These are phyloP conservation scores for Troides aeacus DNA, from an alignment of 2,888 invertebrate genomes.

Conservation along the genomic window DNA sequence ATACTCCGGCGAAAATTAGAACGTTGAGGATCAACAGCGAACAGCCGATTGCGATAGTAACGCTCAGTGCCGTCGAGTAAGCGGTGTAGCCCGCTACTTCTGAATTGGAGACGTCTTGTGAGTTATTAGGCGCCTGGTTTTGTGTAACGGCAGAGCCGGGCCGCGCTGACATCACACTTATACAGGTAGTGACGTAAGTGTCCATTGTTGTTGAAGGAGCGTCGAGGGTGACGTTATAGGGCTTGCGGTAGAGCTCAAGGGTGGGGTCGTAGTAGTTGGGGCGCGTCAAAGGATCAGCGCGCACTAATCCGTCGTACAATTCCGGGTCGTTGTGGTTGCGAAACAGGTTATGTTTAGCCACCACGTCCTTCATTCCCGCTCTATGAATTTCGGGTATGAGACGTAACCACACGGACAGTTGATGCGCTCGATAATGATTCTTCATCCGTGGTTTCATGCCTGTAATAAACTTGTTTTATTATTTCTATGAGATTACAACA, in stretches of 20 bases:
- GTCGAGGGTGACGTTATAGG: constrained; percentile 78
- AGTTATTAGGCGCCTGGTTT: constrained; percentile 75
- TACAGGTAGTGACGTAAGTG: constrained; percentile 84
- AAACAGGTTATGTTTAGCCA: constrained; percentile 93
- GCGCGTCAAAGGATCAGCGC: constrained; percentile 88
- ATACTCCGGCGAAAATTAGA: constrained; percentile 90
- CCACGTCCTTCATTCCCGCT: constrained; percentile 93
- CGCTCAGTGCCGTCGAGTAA: constrained; percentile 87
- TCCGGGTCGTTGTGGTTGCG: constrained; percentile 93
- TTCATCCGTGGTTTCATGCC: constrained; percentile 95
- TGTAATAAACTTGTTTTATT: constrained; percentile 56
- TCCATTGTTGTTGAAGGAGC: constrained; percentile 80
- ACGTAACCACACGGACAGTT: constrained; percentile 96
- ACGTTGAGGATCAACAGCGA: constrained; percentile 89
- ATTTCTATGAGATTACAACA: no score
- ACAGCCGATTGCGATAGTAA: constrained; percentile 90
- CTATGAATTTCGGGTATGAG: constrained; percentile 95
- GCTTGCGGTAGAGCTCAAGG: constrained; percentile 81
- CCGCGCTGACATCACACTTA: constrained; percentile 85
- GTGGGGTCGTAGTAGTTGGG: constrained; percentile 83
- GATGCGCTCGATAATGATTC: constrained; percentile 97
- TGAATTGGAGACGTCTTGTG: constrained; percentile 88
- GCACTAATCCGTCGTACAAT: constrained; percentile 93
- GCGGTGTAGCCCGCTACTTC: constrained; percentile 89
- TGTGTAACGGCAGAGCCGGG: constrained; percentile 79